A percentile compares a stretch with the other conserved stretches of the same genome.
Conservation (phyloP, 1,140 invertebrate species). For the Heliconius eleuchia region DNA sequence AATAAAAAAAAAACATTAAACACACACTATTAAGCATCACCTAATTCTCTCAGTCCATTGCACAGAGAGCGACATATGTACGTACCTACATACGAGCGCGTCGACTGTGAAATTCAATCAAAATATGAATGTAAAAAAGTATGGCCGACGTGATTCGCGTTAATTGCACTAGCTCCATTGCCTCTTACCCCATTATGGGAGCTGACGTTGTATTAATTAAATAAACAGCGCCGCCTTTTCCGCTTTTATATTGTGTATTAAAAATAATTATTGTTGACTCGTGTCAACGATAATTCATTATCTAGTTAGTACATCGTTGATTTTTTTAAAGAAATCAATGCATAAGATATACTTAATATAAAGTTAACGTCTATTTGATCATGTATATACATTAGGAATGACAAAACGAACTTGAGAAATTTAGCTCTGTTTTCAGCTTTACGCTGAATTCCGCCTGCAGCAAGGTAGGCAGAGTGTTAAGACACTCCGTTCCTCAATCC, state of each 20-base stretch:
- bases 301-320: not conserved
- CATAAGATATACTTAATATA: no score
- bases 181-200: constrained; percentile 31
- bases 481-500: no score
- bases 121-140: constrained; percentile 41
- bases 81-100: constrained; percentile 34
- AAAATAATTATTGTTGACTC: constrained; percentile 9
- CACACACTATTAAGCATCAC: constrained; percentile 22
- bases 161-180: constrained; percentile 36
- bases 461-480: no score
- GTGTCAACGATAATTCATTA: no score
- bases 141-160: constrained; percentile 28
- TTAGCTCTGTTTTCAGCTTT: no score
- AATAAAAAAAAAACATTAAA: not conserved
- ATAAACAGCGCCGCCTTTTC: constrained; percentile 13
- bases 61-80: constrained; percentile 37
- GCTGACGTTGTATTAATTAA: constrained; percentile 18
- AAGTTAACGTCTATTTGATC: no score
- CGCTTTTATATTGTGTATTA: not conserved
- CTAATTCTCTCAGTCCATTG: constrained; percentile 35
- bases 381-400: no score
- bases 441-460: no score
- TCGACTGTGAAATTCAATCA: constrained; percentile 44
- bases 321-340: no score
- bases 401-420: no score